Evolutionary conservation across 2,888 invertebrate genomes (phyloP).

Genomic region (Electrophaes corylata): DNA sequence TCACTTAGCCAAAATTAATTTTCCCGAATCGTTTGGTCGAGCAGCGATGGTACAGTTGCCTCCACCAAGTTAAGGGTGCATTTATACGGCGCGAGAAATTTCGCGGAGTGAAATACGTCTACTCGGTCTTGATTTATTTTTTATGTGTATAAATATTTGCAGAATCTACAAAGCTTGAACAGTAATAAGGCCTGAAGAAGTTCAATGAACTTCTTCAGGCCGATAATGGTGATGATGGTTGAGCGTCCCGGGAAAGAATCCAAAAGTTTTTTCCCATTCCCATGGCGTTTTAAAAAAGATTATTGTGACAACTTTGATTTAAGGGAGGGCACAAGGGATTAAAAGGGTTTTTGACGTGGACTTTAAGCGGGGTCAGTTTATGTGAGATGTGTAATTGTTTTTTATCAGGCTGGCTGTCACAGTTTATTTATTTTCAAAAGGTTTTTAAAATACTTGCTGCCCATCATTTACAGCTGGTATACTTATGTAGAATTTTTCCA

Average conservation of each 20-base stretch:
- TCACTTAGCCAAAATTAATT: too few species aligned
- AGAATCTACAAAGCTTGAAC: too few species aligned
- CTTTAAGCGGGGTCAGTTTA: constrained; percentile 18
- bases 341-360: constrained; percentile 17
- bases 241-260: constrained; percentile 14
- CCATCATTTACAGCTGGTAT: neutral
- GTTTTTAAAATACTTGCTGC: neutral
- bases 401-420: neutral
- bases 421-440: neutral
- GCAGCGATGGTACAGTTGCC: too few species aligned
- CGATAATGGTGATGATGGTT: neutral
- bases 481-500: too few species aligned
- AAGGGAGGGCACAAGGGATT: constrained; percentile 18
- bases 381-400: constrained; percentile 3
- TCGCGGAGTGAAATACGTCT: too few species aligned
- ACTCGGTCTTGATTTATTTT: too few species aligned
- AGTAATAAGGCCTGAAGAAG: neutral
- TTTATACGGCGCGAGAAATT: too few species aligned
- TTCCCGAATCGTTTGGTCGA: too few species aligned
- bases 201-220: neutral
- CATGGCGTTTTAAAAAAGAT: constrained; percentile 22
- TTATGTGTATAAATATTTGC: too few species aligned
- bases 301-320: constrained; percentile 29
- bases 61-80: too few species aligned
- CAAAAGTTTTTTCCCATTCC: constrained; percentile 30